Evolutionary conservation across 2,113 vertebrate genomes (phyloP).

Genomic region (Lophotis ruficrista): DNA sequence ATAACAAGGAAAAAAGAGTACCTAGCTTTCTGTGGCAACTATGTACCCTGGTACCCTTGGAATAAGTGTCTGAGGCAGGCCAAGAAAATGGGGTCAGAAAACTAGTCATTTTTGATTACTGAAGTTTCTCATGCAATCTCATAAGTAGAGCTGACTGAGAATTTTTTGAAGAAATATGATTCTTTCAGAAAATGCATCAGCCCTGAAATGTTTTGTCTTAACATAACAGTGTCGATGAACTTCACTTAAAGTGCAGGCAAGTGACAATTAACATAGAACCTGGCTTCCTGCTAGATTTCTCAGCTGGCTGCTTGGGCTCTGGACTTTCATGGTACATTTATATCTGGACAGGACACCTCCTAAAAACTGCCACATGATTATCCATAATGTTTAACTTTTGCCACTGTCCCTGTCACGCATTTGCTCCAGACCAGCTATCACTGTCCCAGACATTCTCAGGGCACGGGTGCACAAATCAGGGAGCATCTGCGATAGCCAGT

Average conservation of each 20-base stretch:
- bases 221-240: neutral
- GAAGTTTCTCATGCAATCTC: neutral
- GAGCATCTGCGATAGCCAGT: neutral
- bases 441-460: neutral
- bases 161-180: neutral
- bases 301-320: neutral
- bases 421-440: neutral
- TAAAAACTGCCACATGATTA: neutral
- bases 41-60: neutral
- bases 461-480: neutral
- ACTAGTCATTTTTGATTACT: neutral
- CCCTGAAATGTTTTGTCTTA: neutral
- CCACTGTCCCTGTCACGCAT: neutral
- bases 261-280: neutral
- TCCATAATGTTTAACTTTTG: neutral
- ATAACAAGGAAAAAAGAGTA: neutral
- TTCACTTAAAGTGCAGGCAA: neutral
- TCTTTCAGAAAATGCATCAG: neutral
- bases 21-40: neutral
- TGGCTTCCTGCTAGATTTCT: neutral
- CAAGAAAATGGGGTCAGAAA: neutral
- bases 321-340: neutral
- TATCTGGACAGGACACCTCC: neutral
- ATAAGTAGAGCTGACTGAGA: neutral
- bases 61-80: neutral